Conservation (phyloP, 2,888 invertebrate genomes). For the Amiota mariae region DNA sequence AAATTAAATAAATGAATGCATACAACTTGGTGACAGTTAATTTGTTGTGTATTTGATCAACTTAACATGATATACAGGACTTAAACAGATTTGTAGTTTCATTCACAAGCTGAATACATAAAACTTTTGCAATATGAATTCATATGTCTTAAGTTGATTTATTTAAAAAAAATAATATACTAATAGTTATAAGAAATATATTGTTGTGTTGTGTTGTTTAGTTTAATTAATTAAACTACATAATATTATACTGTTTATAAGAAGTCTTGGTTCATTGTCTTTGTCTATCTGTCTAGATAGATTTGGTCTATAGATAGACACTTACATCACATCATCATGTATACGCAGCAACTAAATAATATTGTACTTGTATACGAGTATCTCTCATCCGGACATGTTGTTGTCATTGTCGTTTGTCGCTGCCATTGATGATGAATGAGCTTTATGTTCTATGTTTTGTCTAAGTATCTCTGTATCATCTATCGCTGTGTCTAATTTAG, state of each 20-base stretch:
- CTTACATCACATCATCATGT: no score
- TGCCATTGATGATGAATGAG: constrained; percentile 8
- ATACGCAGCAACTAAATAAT: no score
- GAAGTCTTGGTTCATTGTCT: neutral
- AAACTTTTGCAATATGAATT: no score
- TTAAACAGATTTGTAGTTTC: no score
- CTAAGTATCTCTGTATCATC: no score
- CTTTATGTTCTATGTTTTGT: neutral
- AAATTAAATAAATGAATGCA: constrained; percentile 13
- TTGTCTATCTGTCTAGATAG: neutral
- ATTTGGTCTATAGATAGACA: neutral
- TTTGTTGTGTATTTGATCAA: constrained; percentile 13
- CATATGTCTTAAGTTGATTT: no score
- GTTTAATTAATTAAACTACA: constrained; percentile 8
- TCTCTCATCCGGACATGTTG: neutral
- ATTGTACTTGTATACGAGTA: no score
- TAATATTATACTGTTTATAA: neutral
- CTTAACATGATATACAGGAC: neutral
- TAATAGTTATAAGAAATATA: no score
- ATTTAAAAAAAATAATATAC: no score
- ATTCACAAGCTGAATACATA: no score
- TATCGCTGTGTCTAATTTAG: neutral
- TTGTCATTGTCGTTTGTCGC: neutral
- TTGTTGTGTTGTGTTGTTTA: no score
- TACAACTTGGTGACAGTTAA: constrained; percentile 15